Conservation (phyloP, 2,113 vertebrate species). For the Chrysemys picta region DNA sequence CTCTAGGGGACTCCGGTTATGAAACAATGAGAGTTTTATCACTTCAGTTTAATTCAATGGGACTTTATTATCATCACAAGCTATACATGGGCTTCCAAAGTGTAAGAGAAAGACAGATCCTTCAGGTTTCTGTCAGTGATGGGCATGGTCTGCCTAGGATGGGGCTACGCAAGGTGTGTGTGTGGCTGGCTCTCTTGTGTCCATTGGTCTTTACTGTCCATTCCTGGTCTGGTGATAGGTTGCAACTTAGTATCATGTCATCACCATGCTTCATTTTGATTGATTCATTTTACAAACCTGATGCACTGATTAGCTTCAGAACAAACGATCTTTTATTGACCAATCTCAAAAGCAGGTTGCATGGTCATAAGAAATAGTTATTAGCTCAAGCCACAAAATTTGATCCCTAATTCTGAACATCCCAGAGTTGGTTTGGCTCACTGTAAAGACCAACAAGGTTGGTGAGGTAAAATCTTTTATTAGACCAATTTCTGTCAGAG, state of each 20-base stretch:
- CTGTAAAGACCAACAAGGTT: not conserved
- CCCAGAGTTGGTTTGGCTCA: not conserved
- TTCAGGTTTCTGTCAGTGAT: not conserved
- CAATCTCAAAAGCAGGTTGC: not conserved
- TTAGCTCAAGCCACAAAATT: not conserved
- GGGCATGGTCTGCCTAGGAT: not conserved
- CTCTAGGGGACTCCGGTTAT: conserved; percentile 43
- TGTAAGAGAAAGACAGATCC: not conserved
- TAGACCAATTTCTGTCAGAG: not conserved
- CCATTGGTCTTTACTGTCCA: not conserved
- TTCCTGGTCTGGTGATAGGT: not conserved
- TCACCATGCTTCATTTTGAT: not conserved
- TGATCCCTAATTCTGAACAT: not conserved
- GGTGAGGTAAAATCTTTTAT: not conserved
- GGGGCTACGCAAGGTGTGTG: not conserved
- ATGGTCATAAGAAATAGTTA: not conserved
- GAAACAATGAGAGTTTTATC: conserved; percentile 47
- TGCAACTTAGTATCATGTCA: not conserved
- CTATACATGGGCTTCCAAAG: not conserved
- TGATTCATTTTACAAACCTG: not conserved
- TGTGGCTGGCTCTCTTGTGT: not conserved
- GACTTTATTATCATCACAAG: conserved; percentile 69
- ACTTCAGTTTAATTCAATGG: conserved; percentile 50
- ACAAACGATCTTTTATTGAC: not conserved
- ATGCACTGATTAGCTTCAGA: not conserved